Conservation (phyloP, 2,113 vertebrate genomes). For the Clarias batrachus region DNA sequence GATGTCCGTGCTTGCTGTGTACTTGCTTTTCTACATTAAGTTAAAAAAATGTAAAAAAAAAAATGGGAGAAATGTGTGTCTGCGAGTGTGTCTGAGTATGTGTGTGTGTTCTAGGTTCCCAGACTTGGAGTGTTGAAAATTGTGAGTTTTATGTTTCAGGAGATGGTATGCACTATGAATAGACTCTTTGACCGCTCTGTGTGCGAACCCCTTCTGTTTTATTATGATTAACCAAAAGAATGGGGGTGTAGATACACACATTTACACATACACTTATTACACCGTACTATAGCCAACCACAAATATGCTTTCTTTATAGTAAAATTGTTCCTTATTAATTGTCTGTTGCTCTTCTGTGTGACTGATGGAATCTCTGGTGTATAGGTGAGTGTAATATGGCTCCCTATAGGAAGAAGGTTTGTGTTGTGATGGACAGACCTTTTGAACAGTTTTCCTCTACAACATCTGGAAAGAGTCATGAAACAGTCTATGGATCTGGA, state of each 20-base stretch:
- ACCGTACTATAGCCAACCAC: background rate
- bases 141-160: constrained; percentile 48
- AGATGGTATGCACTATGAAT: constrained; percentile 51
- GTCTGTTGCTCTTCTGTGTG: background rate
- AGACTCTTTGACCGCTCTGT: constrained; percentile 56
- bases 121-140: constrained; percentile 32
- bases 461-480: constrained; percentile 19
- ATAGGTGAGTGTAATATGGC: background rate
- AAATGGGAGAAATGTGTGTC: background rate
- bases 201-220: constrained; percentile 55
- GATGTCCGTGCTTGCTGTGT: background rate
- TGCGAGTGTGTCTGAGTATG: background rate
- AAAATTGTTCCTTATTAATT: background rate
- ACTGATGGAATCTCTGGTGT: background rate
- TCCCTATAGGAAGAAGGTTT: background rate
- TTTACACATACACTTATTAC: background rate
- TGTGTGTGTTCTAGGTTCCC: constrained; percentile 21
- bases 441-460: background rate
- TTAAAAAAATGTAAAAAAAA: background rate
- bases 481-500: constrained; percentile 24
- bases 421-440: background rate
- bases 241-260: constrained; percentile 43
- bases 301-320: background rate
- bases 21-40: background rate
- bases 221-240: constrained; percentile 58